Evolutionary conservation across 2,888 invertebrate genomes (phyloP), one percentile per base, ranked within the genome.

Genomic region (Pherbina coryleti): DNA sequence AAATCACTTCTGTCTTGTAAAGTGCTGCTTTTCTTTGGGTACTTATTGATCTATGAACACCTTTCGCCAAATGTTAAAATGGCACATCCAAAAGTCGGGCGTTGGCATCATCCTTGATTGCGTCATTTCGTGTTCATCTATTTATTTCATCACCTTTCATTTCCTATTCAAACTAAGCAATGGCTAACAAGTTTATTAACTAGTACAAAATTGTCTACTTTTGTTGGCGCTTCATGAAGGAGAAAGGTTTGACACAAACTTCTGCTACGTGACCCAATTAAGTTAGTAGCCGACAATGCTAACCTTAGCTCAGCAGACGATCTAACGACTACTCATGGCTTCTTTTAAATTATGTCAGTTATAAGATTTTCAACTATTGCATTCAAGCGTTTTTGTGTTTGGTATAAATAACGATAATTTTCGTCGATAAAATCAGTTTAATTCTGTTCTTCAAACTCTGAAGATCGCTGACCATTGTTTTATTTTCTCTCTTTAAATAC

Each of bases 401-500:
- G 44, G 80, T 85, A 86, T 85, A 86, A 84, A 85, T 83, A 85
- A 76, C 51, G 55, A 78, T n/a, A 19, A 34, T 44, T 53, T 64
- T 62, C 37, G 28, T 28, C 37, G 44, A 44, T 49, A 4, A 25
- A 44, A 51, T 73, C 67, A 78, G 75, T 69, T 81, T 55, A 85
- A 72, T 80, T 37, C 17, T 55, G 66, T 72, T 49, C n/a, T 60
- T 72, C 62, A 51, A 78, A 14, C 51, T 11, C 8, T 11, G 17
- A 67, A 28, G 14, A 64, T 22, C 25, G 11, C 34, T 44, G 37
- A 51, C 17, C 17, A 7, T n/a, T 31, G 28, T 14, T 22, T 28
- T 49, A 14, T 25, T 22, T 22, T 19, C 14, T 28, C 60, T n/a
- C 57, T 14, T 51, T 25, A 34, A 11, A 57, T 4, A 51, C 44